Percentiles rank a stretch among this genome's conserved stretches.
Evolutionary conservation across 2,797 vertebrate genomes (phyloP).

Genomic region (Paguma larvata): DNA sequence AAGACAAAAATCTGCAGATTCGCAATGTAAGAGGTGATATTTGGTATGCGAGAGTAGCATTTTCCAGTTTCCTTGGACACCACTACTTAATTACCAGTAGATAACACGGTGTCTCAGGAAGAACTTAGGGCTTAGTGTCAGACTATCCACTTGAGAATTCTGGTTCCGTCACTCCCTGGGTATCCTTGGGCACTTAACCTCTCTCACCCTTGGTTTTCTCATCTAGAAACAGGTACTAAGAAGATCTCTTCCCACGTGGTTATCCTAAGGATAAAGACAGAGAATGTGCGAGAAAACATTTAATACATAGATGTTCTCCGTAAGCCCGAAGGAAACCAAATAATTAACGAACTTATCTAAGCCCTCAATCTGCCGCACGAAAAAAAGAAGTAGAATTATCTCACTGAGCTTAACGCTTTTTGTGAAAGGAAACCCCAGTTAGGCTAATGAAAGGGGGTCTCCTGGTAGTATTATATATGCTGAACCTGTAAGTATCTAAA

Average conservation of each 20-base stretch:
- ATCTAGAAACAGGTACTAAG: background rate
- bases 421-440: background rate
- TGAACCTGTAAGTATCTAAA: background rate
- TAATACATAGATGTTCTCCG: background rate
- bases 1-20: conserved; percentile 30
- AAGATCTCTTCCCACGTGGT: background rate
- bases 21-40: background rate
- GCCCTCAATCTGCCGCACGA: background rate
- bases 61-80: conserved; percentile 53
- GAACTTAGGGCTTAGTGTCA: background rate
- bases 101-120: background rate
- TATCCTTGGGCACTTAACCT: background rate
- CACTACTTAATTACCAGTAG: conserved; percentile 50
- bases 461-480: background rate
- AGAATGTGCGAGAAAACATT: background rate
- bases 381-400: background rate
- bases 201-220: background rate
- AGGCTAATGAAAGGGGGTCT: background rate
- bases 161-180: background rate
- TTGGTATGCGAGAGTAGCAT: background rate
- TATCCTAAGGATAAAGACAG: conserved; percentile 26
- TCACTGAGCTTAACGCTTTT: background rate
- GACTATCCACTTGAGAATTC: conserved; percentile 10
- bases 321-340: conserved; percentile 44
- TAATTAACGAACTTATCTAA: background rate